A percentile compares a stretch with the other conserved stretches of the same genome.
phyloP scores from a whole-genome alignment of 2,113 vertebrate species.

The Balaenoptera acutorostrata region DNA sequence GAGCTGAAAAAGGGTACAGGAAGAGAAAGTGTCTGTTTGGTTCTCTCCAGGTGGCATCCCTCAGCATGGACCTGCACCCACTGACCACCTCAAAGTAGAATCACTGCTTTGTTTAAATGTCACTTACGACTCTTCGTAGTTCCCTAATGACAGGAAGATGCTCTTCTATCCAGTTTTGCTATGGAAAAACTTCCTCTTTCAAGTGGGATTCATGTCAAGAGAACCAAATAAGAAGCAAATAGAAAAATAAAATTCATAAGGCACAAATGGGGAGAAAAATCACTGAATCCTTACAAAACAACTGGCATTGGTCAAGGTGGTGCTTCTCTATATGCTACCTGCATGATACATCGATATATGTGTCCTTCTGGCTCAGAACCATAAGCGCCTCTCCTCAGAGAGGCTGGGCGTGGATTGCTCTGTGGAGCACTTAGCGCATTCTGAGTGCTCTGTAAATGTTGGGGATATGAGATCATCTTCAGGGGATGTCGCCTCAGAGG shows the following conservation, averaged over 20 bases:
- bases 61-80: too few species aligned
- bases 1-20: background rate
- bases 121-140: background rate
- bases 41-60: background rate
- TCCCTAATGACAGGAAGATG: background rate
- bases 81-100: background rate
- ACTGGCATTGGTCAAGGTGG: accelerated
- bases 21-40: background rate
- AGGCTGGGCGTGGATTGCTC: accelerated
- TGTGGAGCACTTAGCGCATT: background rate
- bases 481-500: background rate
- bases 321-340: accelerated
- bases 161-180: background rate
- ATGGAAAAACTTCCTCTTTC: background rate
- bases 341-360: accelerated
- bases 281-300: background rate
- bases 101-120: background rate
- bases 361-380: background rate
- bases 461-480: background rate
- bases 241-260: background rate
- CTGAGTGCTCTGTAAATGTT: background rate
- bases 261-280: background rate
- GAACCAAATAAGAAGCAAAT: background rate
- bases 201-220: background rate
- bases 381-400: background rate